Evolutionary conservation across 2,113 vertebrate species (phyloP).

Genomic region (Grammomys surdaster): DNA sequence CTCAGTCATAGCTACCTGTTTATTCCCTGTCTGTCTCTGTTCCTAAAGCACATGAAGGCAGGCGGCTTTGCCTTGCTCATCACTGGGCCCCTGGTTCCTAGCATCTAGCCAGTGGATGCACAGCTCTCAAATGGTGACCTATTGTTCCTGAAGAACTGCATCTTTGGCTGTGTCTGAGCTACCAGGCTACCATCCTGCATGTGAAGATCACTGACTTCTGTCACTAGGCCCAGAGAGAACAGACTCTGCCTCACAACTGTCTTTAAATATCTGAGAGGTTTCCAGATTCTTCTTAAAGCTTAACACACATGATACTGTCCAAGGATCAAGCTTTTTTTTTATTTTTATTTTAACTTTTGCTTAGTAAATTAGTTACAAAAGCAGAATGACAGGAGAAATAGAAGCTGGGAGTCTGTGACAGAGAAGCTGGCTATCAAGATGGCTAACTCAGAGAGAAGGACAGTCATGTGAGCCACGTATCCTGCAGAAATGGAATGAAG

Average conservation of each 20-base stretch:
- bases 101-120: neutral
- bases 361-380: conserved; percentile 48
- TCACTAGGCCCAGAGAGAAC: neutral
- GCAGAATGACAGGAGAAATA: conserved; percentile 51
- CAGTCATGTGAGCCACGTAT: neutral
- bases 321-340: neutral
- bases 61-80: neutral
- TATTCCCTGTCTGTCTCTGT: neutral
- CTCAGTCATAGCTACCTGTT: neutral
- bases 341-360: neutral
- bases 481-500: neutral
- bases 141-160: neutral
- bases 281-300: conserved; percentile 37
- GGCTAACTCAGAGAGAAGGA: conserved; percentile 32
- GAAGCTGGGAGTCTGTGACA: neutral
- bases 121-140: neutral
- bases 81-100: neutral
- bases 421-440: conserved; percentile 21
- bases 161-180: neutral
- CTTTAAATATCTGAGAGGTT: conserved; percentile 40
- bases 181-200: neutral
- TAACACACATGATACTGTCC: neutral
- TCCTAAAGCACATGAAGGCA: neutral
- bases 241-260: neutral
- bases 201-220: neutral